Evolutionary conservation across 1,140 invertebrate species (phyloP).

Genomic region (Adoxophyes honmai): DNA sequence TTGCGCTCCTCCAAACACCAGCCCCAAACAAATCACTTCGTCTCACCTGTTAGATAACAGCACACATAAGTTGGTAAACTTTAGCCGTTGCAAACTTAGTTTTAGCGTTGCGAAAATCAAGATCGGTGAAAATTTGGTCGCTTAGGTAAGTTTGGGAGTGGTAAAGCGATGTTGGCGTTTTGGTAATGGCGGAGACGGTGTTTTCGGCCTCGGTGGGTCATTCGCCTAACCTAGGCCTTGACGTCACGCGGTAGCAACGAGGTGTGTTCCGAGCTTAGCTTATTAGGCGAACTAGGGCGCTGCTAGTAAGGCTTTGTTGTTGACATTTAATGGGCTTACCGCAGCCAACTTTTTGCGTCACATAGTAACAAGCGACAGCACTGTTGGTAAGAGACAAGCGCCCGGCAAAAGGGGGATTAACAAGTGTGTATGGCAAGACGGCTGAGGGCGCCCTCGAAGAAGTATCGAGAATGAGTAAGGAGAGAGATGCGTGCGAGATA

Average conservation of each 20-base stretch:
- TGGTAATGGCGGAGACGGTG: conserved; percentile 35
- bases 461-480: too few species aligned
- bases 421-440: too few species aligned
- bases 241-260: conserved; percentile 30
- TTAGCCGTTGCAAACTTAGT: not conserved
- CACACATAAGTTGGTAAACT: not conserved
- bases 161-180: not conserved
- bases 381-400: too few species aligned
- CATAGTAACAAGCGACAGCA: too few species aligned
- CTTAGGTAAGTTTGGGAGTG: not conserved
- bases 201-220: conserved; percentile 55
- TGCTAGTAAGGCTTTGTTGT: not conserved
- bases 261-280: conserved; percentile 11
- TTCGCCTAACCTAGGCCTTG: conserved; percentile 43
- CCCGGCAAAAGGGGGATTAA: too few species aligned
- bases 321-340: too few species aligned
- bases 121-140: not conserved
- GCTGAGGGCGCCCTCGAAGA: too few species aligned
- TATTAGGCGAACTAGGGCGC: conserved; percentile 2
- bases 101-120: not conserved
- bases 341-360: too few species aligned
- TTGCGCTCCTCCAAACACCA: not conserved
- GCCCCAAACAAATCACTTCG: not conserved
- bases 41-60: not conserved
- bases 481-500: too few species aligned